phyloP scores from a whole-genome alignment of 2,797 vertebrate species.

The Tapirus indicus region DNA sequence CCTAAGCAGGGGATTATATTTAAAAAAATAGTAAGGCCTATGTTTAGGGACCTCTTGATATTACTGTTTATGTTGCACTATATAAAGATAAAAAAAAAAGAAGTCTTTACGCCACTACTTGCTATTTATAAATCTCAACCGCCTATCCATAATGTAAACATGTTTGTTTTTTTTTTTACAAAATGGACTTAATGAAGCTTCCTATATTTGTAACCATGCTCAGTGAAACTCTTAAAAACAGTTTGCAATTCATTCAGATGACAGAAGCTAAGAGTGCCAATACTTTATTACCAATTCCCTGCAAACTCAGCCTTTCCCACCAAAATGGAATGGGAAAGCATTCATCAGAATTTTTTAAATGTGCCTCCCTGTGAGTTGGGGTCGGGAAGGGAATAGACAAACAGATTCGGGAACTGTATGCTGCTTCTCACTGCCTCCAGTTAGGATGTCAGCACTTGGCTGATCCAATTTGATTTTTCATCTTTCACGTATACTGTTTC shows the following conservation, averaged over 20 bases:
- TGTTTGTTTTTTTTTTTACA: neutral
- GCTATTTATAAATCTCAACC: slow-evolving; percentile 16
- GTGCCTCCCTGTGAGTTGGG: slow-evolving; percentile 5
- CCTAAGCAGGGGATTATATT: neutral
- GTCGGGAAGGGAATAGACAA: neutral
- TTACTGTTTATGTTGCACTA: neutral
- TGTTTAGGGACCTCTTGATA: neutral
- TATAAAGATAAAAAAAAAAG: neutral
- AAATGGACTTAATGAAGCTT: neutral
- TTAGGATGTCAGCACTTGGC: neutral
- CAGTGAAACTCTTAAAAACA: neutral
- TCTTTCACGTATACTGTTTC: neutral
- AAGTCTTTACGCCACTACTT: neutral
- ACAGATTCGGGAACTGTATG: neutral
- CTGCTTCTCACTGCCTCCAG: slow-evolving; percentile 4
- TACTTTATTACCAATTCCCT: slow-evolving; percentile 29
- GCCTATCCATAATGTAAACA: neutral
- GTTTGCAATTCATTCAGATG: neutral
- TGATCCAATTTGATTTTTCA: slow-evolving; percentile 15
- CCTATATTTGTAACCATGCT: neutral
- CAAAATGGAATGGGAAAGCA: slow-evolving; percentile 42
- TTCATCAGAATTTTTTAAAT: slow-evolving; percentile 61
- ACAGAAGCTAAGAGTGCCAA: neutral
- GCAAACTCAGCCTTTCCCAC: slow-evolving; percentile 48
- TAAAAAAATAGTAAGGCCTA: neutral